Percentiles rank a stretch among this genome's conserved stretches.
Evolutionary conservation across 2,888 invertebrate genomes (phyloP).

Genomic region (Alitta virens): DNA sequence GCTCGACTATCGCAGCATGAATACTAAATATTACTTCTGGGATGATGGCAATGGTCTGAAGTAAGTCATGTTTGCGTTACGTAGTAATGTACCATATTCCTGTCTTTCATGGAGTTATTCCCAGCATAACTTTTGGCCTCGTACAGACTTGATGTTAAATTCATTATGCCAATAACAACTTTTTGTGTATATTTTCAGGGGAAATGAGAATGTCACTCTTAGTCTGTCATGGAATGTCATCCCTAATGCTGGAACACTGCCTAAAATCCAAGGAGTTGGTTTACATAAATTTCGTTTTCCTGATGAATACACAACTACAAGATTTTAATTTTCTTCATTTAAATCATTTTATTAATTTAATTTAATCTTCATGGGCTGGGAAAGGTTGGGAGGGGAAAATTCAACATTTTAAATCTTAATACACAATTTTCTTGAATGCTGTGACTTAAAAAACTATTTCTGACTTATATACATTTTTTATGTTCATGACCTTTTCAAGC

Average conservation of each 20-base stretch:
- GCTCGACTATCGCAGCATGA: constrained; percentile 87
- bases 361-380: not conserved
- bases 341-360: not conserved
- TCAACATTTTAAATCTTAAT: no score
- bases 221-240: constrained; percentile 97
- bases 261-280: constrained; percentile 80
- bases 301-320: constrained; percentile 43
- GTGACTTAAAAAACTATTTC: no score
- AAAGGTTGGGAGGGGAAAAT: no score
- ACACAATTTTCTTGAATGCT: no score
- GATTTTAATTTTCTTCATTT: constrained; percentile 31
- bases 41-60: constrained; percentile 96
- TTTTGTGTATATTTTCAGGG: constrained; percentile 64
- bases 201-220: constrained; percentile 89
- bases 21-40: constrained; percentile 99
- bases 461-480: no score
- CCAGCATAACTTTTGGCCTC: no score
- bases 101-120: no score
- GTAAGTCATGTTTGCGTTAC: no score
- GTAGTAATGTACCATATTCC: no score
- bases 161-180: not conserved
- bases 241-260: constrained; percentile 94
- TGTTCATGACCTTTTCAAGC: no score
- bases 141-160: not conserved
- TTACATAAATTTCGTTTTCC: constrained; percentile 89